Conservation (phyloP, 2,113 vertebrate genomes). For the Colaptes auratus region DNA sequence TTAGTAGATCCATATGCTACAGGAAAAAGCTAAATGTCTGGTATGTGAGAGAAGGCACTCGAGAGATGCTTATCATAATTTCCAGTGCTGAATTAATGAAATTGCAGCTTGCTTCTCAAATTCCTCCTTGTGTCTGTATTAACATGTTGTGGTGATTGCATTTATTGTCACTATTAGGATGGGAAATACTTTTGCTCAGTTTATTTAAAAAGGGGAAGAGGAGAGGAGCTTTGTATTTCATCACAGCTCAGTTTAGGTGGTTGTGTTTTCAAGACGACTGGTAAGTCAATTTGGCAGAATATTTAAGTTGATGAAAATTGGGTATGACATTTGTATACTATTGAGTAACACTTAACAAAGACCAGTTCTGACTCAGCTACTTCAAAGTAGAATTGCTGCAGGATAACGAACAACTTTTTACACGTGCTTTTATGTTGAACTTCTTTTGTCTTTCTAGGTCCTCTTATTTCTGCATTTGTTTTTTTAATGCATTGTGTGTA, state of each 20-base stretch:
- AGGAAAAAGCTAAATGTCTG: background rate
- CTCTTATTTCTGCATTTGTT: constrained; percentile 27
- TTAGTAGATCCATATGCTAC: background rate
- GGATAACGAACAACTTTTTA: background rate
- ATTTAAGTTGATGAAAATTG: constrained; percentile 17
- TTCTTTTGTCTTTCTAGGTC: background rate
- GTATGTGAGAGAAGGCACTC: background rate
- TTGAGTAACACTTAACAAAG: constrained; percentile 5
- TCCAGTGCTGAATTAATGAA: constrained; percentile 24
- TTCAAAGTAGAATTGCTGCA: background rate
- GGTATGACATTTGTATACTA: background rate
- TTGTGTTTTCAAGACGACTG: background rate
- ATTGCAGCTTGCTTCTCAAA: background rate
- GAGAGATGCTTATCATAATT: background rate
- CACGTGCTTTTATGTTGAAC: background rate
- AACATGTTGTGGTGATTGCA: background rate
- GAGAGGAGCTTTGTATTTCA: background rate
- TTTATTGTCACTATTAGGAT: background rate
- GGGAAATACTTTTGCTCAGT: background rate
- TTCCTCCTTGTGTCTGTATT: background rate
- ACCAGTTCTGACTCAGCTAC: background rate
- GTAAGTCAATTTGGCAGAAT: background rate
- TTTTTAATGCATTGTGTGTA: constrained; percentile 30
- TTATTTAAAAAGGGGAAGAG: background rate
- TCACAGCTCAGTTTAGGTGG: background rate